These are phyloP conservation scores for Odocoileus virginianus DNA, from an alignment of 2,113 vertebrate species.

Conservation along the genomic window DNA sequence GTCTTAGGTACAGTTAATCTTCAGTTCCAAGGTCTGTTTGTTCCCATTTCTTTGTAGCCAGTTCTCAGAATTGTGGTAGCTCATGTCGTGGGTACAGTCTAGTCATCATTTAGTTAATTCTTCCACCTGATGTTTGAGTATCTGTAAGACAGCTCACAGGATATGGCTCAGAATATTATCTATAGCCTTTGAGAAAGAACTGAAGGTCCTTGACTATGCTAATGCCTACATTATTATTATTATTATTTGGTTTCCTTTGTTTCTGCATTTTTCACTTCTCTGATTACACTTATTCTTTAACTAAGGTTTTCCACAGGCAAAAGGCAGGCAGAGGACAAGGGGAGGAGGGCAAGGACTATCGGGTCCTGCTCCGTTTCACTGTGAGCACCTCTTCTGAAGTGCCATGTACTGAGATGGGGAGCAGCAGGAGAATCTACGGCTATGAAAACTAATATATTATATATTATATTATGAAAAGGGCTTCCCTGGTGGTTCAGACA, in stretches of 20 bases:
- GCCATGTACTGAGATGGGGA: background rate
- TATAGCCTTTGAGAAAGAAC: background rate
- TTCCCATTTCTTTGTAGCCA: background rate
- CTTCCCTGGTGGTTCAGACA: background rate
- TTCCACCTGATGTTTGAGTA: background rate
- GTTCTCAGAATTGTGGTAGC: background rate
- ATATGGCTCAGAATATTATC: background rate
- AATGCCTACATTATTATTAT: background rate
- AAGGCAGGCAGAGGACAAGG: background rate
- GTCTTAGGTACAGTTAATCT: background rate
- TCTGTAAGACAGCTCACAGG: background rate
- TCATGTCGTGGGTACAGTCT: background rate
- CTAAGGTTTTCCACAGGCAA: background rate
- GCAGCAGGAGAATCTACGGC: background rate
- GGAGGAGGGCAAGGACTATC: background rate
- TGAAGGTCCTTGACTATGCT: background rate
- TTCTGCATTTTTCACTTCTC: background rate
- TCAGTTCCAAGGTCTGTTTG: background rate
- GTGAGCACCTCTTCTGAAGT: background rate
- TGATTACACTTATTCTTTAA: background rate
- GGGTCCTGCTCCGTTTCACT: background rate
- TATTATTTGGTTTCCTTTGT: background rate
- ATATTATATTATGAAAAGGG: background rate
- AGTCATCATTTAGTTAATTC: background rate
- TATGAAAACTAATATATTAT: background rate